phyloP scores from a whole-genome alignment of 2,113 vertebrate genomes.

The Scomber scombrus region DNA sequence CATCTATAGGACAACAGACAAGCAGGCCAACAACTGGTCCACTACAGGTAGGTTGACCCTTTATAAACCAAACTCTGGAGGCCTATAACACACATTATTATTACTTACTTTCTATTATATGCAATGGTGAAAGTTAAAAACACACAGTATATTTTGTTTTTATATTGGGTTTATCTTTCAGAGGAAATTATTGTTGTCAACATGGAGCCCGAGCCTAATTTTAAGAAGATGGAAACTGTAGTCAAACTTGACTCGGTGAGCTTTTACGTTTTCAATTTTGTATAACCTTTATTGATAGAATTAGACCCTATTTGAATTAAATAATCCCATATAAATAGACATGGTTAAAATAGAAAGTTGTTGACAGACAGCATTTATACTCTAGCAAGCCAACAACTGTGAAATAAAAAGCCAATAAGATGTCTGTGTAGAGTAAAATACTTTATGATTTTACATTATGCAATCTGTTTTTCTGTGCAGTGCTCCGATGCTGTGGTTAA shows the following conservation, averaged over 20 bases:
- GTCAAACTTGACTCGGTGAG: conserved; percentile 96
- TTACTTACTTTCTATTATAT: no score
- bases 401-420: not conserved
- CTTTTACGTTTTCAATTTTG: conserved; percentile 18
- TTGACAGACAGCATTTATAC: not conserved
- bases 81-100: not conserved
- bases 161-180: conserved; percentile 41
- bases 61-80: not conserved
- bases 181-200: conserved; percentile 87
- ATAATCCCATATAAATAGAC: not conserved
- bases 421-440: not conserved
- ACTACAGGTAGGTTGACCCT: conserved; percentile 81
- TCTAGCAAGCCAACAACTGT: not conserved
- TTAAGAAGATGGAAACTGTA: conserved; percentile 97
- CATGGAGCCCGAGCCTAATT: conserved; percentile 88
- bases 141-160: not conserved
- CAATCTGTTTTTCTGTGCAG: conserved; percentile 36
- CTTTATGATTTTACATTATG: not conserved
- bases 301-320: not conserved
- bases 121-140: no score
- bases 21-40: conserved; percentile 85
- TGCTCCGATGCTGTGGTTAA: conserved; percentile 79
- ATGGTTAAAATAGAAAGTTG: not conserved
- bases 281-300: not conserved
- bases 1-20: conserved; percentile 90